Evolutionary conservation across 2,797 vertebrate genomes (phyloP).

Genomic region (Lagodon rhomboides): DNA sequence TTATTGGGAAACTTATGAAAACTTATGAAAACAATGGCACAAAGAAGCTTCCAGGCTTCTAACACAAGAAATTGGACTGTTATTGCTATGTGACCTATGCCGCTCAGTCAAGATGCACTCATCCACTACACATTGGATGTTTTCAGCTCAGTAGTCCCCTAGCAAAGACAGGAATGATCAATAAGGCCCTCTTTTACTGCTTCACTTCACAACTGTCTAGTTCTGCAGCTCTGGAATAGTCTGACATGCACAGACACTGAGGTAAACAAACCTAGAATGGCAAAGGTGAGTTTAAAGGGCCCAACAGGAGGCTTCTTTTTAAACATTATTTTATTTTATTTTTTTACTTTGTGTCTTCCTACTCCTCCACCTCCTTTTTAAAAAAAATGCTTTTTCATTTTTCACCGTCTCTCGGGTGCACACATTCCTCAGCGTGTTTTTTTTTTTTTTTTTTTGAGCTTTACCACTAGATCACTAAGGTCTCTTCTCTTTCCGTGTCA

Average conservation of each 20-base stretch:
- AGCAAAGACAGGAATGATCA: constrained; percentile 80
- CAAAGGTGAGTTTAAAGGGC: constrained; percentile 72
- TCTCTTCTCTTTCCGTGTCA: constrained; percentile 32
- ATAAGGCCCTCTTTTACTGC: constrained; percentile 84
- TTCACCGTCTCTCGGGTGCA: constrained; percentile 29
- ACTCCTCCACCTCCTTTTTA: constrained; percentile 13
- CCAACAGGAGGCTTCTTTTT: constrained; percentile 45
- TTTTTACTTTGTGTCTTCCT: constrained; percentile 24
- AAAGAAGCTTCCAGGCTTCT: constrained; percentile 35
- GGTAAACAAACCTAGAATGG: constrained; percentile 78
- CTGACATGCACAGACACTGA: constrained; percentile 71
- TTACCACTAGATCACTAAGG: constrained; percentile 16
- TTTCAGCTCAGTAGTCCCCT: constrained; percentile 81
- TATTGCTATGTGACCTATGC: constrained; percentile 79
- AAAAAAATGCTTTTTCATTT: constrained; percentile 19
- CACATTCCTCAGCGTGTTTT: constrained; percentile 25
- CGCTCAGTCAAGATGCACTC: constrained; percentile 80
- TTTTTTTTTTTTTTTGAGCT: neutral
- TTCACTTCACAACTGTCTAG: constrained; percentile 82
- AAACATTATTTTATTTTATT: constrained; percentile 12
- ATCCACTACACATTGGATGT: constrained; percentile 80
- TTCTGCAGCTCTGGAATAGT: constrained; percentile 64
- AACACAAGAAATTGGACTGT: constrained; percentile 65
- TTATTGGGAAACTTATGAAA: constrained; percentile 32
- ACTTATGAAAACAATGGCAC: constrained; percentile 36